A percentile compares a stretch with the other conserved stretches of the same genome.
phyloP scores from a whole-genome alignment of 2,888 invertebrate species.

The Hemicrepidius hirtus region DNA sequence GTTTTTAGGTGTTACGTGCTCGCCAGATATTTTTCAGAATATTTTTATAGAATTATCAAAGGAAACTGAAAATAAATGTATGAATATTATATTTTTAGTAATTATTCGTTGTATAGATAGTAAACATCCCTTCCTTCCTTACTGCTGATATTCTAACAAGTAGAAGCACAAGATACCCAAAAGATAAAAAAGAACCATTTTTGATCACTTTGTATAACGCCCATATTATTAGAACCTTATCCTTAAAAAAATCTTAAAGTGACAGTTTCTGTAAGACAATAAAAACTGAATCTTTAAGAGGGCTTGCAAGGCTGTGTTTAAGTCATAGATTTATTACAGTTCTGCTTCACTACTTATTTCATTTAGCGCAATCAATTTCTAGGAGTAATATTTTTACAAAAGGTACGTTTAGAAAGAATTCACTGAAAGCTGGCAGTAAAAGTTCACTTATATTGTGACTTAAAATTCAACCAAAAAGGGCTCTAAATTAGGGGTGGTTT shows the following conservation, averaged over 20 bases:
- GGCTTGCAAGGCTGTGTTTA: not conserved
- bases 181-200: conserved; percentile 6
- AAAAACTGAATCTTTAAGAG: conserved; percentile 4
- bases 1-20: conserved; percentile 29
- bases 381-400: too few relatives aligned
- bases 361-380: too few relatives aligned
- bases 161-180: not conserved
- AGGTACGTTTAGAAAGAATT: not conserved
- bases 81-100: conserved; percentile 66
- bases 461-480: not conserved
- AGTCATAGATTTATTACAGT: not conserved
- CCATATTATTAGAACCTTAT: not conserved
- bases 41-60: conserved; percentile 48
- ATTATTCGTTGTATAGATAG: conserved; percentile 66
- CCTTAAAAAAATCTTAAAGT: conserved; percentile 7
- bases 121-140: conserved; percentile 60
- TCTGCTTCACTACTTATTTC: not conserved
- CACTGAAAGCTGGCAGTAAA: not conserved
- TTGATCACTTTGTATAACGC: not conserved
- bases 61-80: conserved; percentile 65
- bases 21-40: conserved; percentile 36
- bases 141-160: not conserved
- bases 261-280: not conserved
- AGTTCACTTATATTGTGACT: not conserved
- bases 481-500: not conserved